Evolutionary conservation across 2,113 vertebrate species (phyloP).

Genomic region (Clarias batrachus): DNA sequence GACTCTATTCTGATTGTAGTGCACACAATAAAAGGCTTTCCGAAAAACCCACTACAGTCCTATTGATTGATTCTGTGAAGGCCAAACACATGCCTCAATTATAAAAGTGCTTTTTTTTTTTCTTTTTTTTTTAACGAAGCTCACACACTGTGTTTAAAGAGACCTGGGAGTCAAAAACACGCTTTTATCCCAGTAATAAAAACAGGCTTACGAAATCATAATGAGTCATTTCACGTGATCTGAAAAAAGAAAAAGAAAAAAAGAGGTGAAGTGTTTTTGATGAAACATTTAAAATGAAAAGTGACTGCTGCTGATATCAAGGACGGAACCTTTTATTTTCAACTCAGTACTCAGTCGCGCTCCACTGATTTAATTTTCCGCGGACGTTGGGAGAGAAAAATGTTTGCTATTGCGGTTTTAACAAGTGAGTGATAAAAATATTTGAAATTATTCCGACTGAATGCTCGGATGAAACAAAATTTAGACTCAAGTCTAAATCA

Average conservation of each 20-base stretch:
- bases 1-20: constrained; percentile 12
- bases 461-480: background rate
- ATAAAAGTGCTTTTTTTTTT: constrained; percentile 30
- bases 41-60: background rate
- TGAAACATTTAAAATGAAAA: constrained; percentile 3
- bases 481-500: background rate
- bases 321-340: background rate
- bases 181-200: constrained; percentile 29
- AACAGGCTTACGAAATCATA: constrained; percentile 42
- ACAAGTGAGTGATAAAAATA: background rate
- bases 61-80: constrained; percentile 38
- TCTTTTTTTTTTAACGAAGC: constrained; percentile 27
- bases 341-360: background rate
- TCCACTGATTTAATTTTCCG: background rate
- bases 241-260: constrained; percentile 33
- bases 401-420: background rate
- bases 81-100: constrained; percentile 30
- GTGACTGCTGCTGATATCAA: constrained; percentile 23
- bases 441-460: background rate
- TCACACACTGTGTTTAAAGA: background rate
- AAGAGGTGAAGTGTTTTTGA: constrained; percentile 20
- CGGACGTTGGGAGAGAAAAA: background rate
- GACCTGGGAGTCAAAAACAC: constrained; percentile 38
- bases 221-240: constrained; percentile 19
- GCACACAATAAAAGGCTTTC: constrained; percentile 42